Evolutionary conservation across 2,888 invertebrate genomes (phyloP), one percentile per base, ranked within the genome.

Genomic region (Tetragnatha montana): DNA sequence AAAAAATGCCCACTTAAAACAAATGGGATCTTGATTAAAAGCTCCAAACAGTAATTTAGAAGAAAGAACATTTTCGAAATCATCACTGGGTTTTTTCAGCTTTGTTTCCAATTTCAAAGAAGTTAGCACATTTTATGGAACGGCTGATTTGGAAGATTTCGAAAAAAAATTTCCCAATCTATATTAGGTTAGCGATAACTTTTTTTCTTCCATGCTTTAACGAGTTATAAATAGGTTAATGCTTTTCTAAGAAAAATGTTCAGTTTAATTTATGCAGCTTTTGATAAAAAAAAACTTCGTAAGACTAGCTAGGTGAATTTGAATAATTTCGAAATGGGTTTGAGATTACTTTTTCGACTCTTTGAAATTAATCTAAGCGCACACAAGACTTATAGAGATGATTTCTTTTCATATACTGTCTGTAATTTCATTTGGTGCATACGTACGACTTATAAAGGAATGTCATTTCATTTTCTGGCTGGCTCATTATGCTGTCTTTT

Each of bases 141-240:
- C 21, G 4, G 21, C 17, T 35, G 60, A 22, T 60, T 35, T 78
- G 49, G 4, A 19, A 50, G 35, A 4, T 35, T 35, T 35, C n/a
- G n/a, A 19, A n/a, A 60, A 22, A 22, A 78, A 60, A 35, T 35
- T 35, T 35, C 49, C 50, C 22, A 10, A 51, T 71, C 21, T n/a
- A n/a, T 14, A 74, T 22, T 50, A 17, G n/a, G 73, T 82, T 82
- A 73, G 17, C 73, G n/a, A 82, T 6, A n/a, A 17, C 17, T 74
- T 82, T 82, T 35, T 35, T 14, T 8, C 51, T 8, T 21, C 35
- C 19, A 21, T 50, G 82, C 60, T 82, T 82, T 82, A 82, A 74
- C 74, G 22, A 74, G 82, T 35, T 21, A 82, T 74, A 60, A 74
- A 82, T 71, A 74, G 35, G 22, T 82, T 82, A 74, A 60, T 82